A percentile compares a stretch with the other conserved stretches of the same genome.
Evolutionary conservation across 2,888 invertebrate species (phyloP).

Genomic region (Ernsta delagoae): DNA sequence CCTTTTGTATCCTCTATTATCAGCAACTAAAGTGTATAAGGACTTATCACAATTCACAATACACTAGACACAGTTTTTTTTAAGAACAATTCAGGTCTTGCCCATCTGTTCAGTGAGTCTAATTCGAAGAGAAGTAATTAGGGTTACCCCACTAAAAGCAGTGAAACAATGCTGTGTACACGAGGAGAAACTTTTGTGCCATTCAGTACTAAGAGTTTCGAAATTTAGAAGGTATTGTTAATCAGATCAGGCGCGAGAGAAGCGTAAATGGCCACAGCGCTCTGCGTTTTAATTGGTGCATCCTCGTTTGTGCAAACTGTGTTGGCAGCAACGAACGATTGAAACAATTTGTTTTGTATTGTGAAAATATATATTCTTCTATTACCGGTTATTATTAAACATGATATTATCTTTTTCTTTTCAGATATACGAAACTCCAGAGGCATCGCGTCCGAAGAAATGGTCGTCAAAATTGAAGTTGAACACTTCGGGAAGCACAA

Average conservation of each 20-base stretch:
- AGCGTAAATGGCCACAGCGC: constrained; percentile 45
- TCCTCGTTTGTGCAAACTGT: constrained; percentile 44
- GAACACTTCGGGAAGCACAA: constrained; percentile 76
- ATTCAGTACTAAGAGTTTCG: constrained; percentile 42
- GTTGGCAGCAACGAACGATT: constrained; percentile 21
- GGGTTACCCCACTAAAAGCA: not conserved
- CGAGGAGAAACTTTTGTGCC: constrained; percentile 26
- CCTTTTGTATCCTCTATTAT: no score
- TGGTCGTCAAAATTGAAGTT: constrained; percentile 90
- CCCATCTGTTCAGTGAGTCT: constrained; percentile 27
- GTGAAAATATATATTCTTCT: not conserved
- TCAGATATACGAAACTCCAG: constrained; percentile 82
- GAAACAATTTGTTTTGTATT: not conserved
- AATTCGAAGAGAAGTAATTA: constrained; percentile 18
- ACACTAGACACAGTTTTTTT: not conserved
- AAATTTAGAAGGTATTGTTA: constrained; percentile 48
- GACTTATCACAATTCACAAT: no score
- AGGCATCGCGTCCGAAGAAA: constrained; percentile 86
- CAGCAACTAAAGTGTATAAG: no score
- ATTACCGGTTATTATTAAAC: no score
- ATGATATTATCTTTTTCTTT: not conserved
- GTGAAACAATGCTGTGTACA: constrained; percentile 28
- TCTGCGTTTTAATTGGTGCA: constrained; percentile 46
- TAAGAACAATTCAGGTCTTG: constrained; percentile 15
- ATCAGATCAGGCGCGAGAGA: constrained; percentile 47